Conservation (phyloP, 2,113 vertebrate genomes). For the Theropithecus gelada region DNA sequence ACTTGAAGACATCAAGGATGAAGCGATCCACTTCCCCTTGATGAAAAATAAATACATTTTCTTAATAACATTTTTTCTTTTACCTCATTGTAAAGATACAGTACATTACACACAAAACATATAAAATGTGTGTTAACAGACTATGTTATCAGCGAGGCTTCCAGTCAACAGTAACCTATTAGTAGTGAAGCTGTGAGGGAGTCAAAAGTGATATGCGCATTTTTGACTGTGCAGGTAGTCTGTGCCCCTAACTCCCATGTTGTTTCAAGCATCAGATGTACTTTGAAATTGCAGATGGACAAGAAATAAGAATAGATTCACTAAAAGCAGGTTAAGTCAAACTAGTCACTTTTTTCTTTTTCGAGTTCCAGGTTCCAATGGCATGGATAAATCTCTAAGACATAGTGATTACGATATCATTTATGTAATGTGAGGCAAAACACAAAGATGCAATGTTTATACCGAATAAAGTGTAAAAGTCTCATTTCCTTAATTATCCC, state of each 20-base stretch:
- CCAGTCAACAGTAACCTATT: background rate
- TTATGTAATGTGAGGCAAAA: background rate
- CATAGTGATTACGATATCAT: background rate
- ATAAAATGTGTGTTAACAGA: background rate
- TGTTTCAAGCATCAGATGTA: background rate
- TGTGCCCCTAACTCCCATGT: background rate
- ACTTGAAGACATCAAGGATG: background rate
- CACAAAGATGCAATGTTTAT: background rate
- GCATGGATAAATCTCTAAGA: background rate
- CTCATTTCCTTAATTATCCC: background rate
- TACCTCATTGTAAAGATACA: background rate
- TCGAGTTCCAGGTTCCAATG: background rate
- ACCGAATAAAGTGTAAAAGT: background rate
- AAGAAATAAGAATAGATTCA: background rate
- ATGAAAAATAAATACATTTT: background rate
- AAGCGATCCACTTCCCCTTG: background rate
- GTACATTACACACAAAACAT: background rate
- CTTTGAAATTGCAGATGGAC: background rate
- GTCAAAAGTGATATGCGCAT: background rate
- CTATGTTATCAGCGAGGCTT: background rate
- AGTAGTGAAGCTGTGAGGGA: background rate
- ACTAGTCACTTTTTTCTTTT: background rate
- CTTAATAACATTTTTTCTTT: background rate
- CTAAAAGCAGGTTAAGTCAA: background rate
- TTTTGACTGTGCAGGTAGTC: background rate